Evolutionary conservation across 2,888 invertebrate genomes (phyloP).

Genomic region (Heliconius erato): DNA sequence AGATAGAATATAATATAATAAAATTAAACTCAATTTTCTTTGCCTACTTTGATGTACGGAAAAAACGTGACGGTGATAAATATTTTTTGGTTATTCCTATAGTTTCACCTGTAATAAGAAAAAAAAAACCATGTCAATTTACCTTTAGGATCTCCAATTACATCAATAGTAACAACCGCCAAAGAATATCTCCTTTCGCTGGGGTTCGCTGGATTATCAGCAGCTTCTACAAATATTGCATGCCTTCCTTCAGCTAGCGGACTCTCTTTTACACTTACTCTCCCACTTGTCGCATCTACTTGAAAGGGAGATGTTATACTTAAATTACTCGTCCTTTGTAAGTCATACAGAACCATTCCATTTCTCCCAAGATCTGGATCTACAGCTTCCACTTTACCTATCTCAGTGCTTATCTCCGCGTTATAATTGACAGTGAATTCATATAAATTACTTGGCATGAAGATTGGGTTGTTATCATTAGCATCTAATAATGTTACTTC

Average conservation of each 20-base stretch:
- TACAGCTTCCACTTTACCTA: slow-evolving; percentile 92
- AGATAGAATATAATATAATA: not conserved
- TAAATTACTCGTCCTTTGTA: slow-evolving; percentile 89
- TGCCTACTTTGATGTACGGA: too few species aligned
- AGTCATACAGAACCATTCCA: slow-evolving; percentile 90
- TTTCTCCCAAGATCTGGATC: slow-evolving; percentile 92
- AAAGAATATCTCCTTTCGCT: slow-evolving; percentile 93
- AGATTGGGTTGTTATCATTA: slow-evolving; percentile 96
- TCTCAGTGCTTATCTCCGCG: slow-evolving; percentile 88
- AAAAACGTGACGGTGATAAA: too few species aligned
- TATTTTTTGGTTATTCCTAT: too few species aligned
- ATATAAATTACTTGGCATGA: slow-evolving; percentile 93
- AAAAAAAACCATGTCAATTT: slow-evolving; percentile 41
- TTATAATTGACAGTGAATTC: slow-evolving; percentile 90
- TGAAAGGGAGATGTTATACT: slow-evolving; percentile 89
- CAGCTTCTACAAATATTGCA: slow-evolving; percentile 93
- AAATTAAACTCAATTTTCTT: too few species aligned
- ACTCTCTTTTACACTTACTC: slow-evolving; percentile 88
- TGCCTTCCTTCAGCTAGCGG: slow-evolving; percentile 90
- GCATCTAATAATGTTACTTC: slow-evolving; percentile 94
- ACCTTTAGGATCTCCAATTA: slow-evolving; percentile 85
- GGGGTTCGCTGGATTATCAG: slow-evolving; percentile 93
- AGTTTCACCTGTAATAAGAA: too few species aligned
- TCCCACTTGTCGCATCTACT: slow-evolving; percentile 90
- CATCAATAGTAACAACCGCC: slow-evolving; percentile 94